These are phyloP conservation scores for Muscina levida DNA, from an alignment of 2,888 invertebrate genomes.

Conservation along the genomic window DNA sequence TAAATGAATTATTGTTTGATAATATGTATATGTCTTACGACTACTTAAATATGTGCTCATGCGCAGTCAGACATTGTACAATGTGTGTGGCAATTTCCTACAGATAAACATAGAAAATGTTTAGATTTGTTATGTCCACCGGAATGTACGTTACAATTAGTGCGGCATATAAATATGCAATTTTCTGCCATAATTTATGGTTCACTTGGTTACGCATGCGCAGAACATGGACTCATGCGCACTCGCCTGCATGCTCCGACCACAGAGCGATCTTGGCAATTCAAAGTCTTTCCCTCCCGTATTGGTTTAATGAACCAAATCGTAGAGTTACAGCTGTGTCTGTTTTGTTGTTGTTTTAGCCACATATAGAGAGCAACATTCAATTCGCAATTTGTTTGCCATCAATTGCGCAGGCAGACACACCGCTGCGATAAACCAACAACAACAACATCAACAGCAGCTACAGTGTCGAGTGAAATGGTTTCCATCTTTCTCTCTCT, in stretches of 20 bases:
- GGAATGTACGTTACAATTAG: slow-evolving; percentile 62
- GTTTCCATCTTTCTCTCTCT: slow-evolving; percentile 52
- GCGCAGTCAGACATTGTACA: too few species aligned
- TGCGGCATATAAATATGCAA: slow-evolving; percentile 69
- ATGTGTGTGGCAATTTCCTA: slow-evolving; percentile 28
- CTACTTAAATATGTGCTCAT: too few species aligned
- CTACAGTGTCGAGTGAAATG: slow-evolving; percentile 54
- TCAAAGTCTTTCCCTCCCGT: background rate
- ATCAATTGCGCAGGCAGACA: slow-evolving; percentile 41
- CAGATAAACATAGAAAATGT: slow-evolving; percentile 3
- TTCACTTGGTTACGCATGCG: slow-evolving; percentile 67
- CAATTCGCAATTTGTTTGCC: slow-evolving; percentile 32
- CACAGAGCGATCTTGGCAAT: slow-evolving; percentile 1
- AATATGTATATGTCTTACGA: too few species aligned
- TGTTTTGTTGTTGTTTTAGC: slow-evolving; percentile 37
- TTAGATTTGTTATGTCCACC: slow-evolving; percentile 33
- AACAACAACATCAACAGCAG: background rate
- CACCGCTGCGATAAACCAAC: background rate
- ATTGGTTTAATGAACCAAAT: slow-evolving; percentile 48
- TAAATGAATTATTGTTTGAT: too few species aligned
- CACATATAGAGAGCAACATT: slow-evolving; percentile 39
- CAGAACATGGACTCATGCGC: slow-evolving; percentile 38
- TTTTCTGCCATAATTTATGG: slow-evolving; percentile 72
- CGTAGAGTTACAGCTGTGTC: slow-evolving; percentile 33
- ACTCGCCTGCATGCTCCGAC: slow-evolving; percentile 35